Base-by-base conservation (phyloP, 2,113 vertebrate species). In the Prochilodus magdalenae region DNA sequence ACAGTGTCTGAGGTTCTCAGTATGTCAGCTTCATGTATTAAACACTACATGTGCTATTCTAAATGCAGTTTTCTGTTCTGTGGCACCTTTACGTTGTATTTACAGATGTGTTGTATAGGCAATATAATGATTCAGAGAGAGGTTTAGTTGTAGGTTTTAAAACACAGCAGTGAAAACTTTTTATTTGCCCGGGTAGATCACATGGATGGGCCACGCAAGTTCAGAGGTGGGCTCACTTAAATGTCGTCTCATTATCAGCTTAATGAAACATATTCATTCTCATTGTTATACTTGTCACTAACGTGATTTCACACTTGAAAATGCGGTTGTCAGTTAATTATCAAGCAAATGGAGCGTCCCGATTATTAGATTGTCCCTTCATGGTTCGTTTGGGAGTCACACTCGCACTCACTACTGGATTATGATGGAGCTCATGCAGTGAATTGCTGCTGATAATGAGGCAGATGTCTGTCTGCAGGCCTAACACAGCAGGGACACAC, bases 371-470 rank as follows among this genome's bases (percentile, higher is more conserved):
- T 63, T 67, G 62, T 67, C 62, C 49, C 47, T 53, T 80, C 51
- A 70, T 76, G 65, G 62, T 71, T 75, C 15, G 4, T 80, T 73
- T 55, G 63, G 24, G 70, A 77, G n/a, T 70, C n/a, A 72, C 29
- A 44, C 69, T 63, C 33, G 65, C 63, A 76, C 49, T 70, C 47
- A 22, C 26, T 69, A 62, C 57, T 62, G 40, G 73, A 57, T 77
- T 83, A 84, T 80, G 80, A 73, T 59, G 55, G 83, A 79, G 80
- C 83, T 71, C 80, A 85, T 71, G 74, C 78, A 81, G 83, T 83
- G 70, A 81, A 87, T 71, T 87, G 86, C 81, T 83, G 82, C 81
- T 85, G 70, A 87, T 87, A 87, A 85, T 85, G 83, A 87, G 86
- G 83, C 86, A 87, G 86, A 85, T 87, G 86, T 87, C 86, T 83